Evolutionary conservation across 2,113 vertebrate species (phyloP).

Genomic region (Rana temporaria): DNA sequence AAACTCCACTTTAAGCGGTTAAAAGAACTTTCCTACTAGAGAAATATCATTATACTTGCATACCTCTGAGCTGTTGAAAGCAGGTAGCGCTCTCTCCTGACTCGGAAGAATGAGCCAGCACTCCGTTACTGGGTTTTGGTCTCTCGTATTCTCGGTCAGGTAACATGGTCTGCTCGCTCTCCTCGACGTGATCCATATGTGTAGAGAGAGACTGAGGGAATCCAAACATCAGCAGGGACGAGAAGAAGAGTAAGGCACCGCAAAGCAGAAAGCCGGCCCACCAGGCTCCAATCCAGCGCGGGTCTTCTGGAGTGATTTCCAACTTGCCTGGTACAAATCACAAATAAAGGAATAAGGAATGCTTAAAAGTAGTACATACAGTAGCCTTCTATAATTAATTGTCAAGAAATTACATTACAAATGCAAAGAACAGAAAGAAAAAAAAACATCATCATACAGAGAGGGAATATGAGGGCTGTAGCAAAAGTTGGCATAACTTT

Average conservation of each 20-base stretch:
- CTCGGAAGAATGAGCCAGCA: slow-evolving; percentile 71
- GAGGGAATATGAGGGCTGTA: no score
- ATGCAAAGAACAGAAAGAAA: no score
- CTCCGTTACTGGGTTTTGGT: slow-evolving; percentile 90
- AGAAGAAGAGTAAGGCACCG: slow-evolving; percentile 97
- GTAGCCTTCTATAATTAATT: no score
- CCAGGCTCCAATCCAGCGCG: slow-evolving; percentile 98
- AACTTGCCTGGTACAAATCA: slow-evolving; percentile 76
- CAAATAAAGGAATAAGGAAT: background rate
- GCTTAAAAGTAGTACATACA: background rate
- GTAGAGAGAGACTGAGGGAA: slow-evolving; percentile 91
- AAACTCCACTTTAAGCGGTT: no score
- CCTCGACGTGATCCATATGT: slow-evolving; percentile 72
- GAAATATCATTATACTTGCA: background rate
- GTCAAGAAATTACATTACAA: no score
- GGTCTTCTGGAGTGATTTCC: slow-evolving; percentile 92
- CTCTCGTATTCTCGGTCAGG: slow-evolving; percentile 81
- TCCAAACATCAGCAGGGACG: slow-evolving; percentile 94
- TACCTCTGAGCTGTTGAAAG: slow-evolving; percentile 95
- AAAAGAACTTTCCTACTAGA: no score
- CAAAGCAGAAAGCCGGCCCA: slow-evolving; percentile 98
- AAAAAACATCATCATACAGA: no score
- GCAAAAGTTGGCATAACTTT: no score
- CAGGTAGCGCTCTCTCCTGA: slow-evolving; percentile 80
- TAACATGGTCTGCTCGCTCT: slow-evolving; percentile 93